Percentiles rank a stretch among this genome's conserved stretches.
These are phyloP conservation scores for Emys orbicularis DNA, from an alignment of 2,797 vertebrate species.

Conservation along the genomic window DNA sequence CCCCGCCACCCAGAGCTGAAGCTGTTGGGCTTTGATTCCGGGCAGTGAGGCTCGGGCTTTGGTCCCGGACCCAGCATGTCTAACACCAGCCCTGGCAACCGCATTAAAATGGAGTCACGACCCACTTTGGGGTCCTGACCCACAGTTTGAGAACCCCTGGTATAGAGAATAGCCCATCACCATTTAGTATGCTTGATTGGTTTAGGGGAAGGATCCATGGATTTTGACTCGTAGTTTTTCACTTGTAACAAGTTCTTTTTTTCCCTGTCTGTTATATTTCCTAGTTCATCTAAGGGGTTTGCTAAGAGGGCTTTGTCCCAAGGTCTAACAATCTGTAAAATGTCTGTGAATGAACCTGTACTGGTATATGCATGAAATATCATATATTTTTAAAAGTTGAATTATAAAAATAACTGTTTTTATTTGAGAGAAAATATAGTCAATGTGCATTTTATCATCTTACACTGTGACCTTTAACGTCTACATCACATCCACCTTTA, in stretches of 20 bases:
- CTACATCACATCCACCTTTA: not conserved
- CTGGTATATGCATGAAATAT: rapidly evolving
- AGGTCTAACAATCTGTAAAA: not conserved
- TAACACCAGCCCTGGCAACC: no score
- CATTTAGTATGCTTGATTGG: not conserved
- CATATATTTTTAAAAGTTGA: not conserved
- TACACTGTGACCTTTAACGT: not conserved
- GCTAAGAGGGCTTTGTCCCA: not conserved
- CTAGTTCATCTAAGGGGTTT: not conserved
- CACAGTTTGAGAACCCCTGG: no score
- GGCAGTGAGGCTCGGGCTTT: no score
- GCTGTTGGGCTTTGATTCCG: no score
- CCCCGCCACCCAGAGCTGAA: no score
- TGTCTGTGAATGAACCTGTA: not conserved
- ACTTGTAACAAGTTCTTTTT: not conserved
- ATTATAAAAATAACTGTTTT: not conserved
- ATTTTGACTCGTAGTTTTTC: slow-evolving; percentile 16
- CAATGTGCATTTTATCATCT: not conserved
- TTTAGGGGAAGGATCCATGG: slow-evolving; percentile 29
- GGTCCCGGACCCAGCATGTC: no score
- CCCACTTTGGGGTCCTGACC: no score
- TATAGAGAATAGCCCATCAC: not conserved
- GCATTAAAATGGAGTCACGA: no score
- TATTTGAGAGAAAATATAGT: not conserved
- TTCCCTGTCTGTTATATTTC: not conserved